Conservation (phyloP, 2,113 vertebrate species). For the Lanius collurio region DNA sequence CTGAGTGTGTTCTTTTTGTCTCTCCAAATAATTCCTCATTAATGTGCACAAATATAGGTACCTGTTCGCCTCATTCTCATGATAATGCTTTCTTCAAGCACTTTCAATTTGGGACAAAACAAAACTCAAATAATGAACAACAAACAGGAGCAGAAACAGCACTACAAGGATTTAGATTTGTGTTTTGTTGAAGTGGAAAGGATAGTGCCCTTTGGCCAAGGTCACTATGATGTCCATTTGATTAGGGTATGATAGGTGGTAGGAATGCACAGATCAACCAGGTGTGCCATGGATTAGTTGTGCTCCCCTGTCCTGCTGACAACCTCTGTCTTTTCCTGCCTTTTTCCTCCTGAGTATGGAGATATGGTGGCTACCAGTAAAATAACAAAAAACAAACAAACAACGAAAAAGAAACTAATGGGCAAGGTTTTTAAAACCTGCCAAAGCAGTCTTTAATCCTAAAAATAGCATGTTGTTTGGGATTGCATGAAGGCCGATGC, state of each 20-base stretch:
- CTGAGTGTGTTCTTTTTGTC: background rate
- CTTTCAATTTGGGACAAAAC: background rate
- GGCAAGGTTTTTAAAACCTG: background rate
- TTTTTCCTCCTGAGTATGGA: background rate
- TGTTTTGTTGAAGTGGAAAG: background rate
- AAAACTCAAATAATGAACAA: accelerated
- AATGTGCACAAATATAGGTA: background rate
- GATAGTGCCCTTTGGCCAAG: background rate
- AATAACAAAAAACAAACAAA: background rate
- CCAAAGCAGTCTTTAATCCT: background rate
- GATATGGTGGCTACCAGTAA: background rate
- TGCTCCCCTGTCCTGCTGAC: background rate
- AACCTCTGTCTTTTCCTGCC: background rate
- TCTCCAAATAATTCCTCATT: background rate
- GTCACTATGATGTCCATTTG: background rate
- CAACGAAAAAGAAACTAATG: background rate
- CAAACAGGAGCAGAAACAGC: background rate
- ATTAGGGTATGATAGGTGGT: background rate
- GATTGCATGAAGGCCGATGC: accelerated
- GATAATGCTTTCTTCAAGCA: background rate
- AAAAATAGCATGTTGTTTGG: background rate
- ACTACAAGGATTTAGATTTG: background rate
- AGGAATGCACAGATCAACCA: background rate
- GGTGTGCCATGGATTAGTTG: background rate
- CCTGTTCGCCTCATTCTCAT: background rate